These are phyloP conservation scores for Sebastes cheni DNA, from an alignment of 2,797 vertebrate species.

Conservation along the genomic window DNA sequence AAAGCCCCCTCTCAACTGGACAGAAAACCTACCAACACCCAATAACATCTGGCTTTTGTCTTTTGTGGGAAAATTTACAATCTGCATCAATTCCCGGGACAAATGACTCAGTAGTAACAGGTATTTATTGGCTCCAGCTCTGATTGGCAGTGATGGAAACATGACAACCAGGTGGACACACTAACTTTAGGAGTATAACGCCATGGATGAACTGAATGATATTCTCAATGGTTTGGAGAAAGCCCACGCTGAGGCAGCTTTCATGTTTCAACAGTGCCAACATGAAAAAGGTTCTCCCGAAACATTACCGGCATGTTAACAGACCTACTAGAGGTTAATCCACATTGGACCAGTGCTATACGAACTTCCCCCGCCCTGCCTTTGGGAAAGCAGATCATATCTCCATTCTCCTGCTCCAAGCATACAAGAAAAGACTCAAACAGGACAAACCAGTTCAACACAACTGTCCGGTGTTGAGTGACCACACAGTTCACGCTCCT, in stretches of 20 bases:
- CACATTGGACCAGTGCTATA: slow-evolving; percentile 2
- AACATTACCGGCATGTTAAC: slow-evolving; percentile 8
- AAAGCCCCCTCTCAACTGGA: not conserved
- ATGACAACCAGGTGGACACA: not conserved
- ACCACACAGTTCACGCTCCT: not conserved
- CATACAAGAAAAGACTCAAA: slow-evolving; percentile 26
- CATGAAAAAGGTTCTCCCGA: slow-evolving; percentile 1
- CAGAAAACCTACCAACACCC: not conserved
- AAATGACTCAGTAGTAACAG: no score
- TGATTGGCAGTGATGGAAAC: not conserved
- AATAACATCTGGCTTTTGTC: not conserved
- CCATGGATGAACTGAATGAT: slow-evolving; percentile 27
- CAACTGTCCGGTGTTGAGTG: slow-evolving; percentile 8
- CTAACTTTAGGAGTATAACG: not conserved
- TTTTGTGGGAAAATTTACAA: not conserved
- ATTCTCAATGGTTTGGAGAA: slow-evolving; percentile 26
- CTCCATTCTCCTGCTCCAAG: slow-evolving; percentile 25
- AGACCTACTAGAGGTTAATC: slow-evolving; percentile 17
- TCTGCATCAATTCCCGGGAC: not conserved
- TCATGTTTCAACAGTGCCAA: slow-evolving; percentile 18
- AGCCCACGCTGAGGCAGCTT: slow-evolving; percentile 16
- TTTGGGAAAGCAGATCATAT: slow-evolving; percentile 61
- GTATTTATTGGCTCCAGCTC: not conserved
- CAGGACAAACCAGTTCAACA: slow-evolving; percentile 44
- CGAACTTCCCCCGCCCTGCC: slow-evolving; percentile 20